Conservation (phyloP, 1,140 invertebrate genomes). For the Heliconius himera region DNA sequence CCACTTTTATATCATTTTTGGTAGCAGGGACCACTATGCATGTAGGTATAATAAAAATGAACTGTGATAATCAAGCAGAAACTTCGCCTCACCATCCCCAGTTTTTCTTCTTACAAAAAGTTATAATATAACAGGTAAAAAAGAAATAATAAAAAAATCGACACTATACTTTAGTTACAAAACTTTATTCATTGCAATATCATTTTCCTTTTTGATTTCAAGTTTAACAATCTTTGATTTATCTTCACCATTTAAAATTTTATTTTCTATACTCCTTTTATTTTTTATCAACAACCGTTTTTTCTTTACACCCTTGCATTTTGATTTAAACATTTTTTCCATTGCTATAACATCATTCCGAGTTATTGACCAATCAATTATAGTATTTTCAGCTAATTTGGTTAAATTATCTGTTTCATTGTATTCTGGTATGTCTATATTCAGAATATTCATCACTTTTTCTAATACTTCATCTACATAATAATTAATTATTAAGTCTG, state of each 20-base stretch:
- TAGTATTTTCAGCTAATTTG: conserved; percentile 63
- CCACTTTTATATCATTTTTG: no score
- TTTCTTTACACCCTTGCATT: conserved; percentile 75
- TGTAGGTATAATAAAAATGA: no score
- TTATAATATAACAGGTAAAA: not conserved
- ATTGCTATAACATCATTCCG: conserved; percentile 62
- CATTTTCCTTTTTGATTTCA: conserved; percentile 56
- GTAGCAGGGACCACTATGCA: no score
- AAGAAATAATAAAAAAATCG: not conserved
- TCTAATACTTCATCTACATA: conserved; percentile 94
- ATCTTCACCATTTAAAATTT: conserved; percentile 40
- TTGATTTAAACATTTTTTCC: conserved; percentile 70
- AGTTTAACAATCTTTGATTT: conserved; percentile 64
- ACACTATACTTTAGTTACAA: not conserved
- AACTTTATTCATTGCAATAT: not conserved
- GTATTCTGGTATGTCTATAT: conserved; percentile 88
- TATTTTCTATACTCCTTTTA: conserved; percentile 49
- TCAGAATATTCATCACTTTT: conserved; percentile 88
- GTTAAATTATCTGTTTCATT: conserved; percentile 86
- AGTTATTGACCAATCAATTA: conserved; percentile 69
- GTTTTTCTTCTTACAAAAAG: no score
- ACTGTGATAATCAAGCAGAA: no score
- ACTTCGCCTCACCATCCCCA: no score
- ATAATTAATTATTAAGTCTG: conserved; percentile 93
- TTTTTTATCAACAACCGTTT: conserved; percentile 66